These are phyloP conservation scores for Chauna torquata DNA, from an alignment of 2,113 vertebrate species.

Conservation along the genomic window DNA sequence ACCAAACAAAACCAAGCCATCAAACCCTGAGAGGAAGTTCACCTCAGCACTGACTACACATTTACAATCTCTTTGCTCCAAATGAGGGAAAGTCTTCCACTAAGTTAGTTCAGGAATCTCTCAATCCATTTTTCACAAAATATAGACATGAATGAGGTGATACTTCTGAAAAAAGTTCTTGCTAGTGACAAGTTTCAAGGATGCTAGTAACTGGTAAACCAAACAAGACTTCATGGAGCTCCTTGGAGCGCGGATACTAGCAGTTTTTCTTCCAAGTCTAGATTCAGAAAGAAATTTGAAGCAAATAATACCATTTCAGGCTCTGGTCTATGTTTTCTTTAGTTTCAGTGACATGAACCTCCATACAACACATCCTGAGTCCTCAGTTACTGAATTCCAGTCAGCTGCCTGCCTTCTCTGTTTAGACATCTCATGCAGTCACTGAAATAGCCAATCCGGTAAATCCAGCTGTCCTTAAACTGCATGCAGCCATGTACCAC, in stretches of 20 bases:
- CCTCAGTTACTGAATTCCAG: neutral
- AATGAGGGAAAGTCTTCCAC: neutral
- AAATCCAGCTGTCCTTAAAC: neutral
- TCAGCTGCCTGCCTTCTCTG: neutral
- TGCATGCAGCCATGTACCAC: neutral
- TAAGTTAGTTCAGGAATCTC: neutral
- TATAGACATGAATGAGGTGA: neutral
- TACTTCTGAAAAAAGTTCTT: neutral
- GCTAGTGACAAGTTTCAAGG: neutral
- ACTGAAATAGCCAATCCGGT: neutral
- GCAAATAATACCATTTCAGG: neutral
- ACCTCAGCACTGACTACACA: rapidly evolving
- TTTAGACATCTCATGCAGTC: neutral
- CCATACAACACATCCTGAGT: neutral
- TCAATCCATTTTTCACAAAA: neutral
- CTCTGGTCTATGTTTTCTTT: neutral
- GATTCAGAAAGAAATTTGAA: neutral
- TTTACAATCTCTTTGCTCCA: neutral
- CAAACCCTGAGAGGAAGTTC: neutral
- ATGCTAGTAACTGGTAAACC: neutral
- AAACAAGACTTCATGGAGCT: neutral
- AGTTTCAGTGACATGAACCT: neutral
- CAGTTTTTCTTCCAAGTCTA: neutral
- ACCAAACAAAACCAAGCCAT: neutral
- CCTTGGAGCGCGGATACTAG: neutral